Percentiles rank a stretch among this genome's conserved stretches.
These are phyloP conservation scores for Chouioia cunea DNA, from an alignment of 2,888 invertebrate species.

Conservation along the genomic window DNA sequence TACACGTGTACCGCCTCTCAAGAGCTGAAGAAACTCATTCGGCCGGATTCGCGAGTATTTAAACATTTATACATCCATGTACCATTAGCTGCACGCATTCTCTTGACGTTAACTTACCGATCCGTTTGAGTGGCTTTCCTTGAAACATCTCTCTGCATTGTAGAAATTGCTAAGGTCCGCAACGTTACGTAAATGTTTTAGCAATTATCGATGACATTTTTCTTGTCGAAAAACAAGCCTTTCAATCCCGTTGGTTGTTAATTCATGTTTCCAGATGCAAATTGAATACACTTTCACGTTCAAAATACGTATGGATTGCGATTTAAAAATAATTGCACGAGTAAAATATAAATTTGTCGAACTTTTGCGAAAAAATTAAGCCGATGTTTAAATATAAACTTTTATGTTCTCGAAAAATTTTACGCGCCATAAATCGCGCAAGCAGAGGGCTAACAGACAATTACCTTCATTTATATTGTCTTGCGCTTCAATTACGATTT, in stretches of 20 bases:
- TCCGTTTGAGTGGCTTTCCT: constrained; percentile 30
- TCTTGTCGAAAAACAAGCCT: too few relatives aligned
- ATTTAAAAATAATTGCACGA: neutral
- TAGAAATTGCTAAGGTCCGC: too few relatives aligned
- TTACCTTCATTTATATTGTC: constrained; percentile 32
- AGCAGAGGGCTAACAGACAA: constrained; percentile 28
- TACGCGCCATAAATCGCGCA: constrained; percentile 4
- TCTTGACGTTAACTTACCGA: constrained; percentile 3
- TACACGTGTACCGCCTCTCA: neutral
- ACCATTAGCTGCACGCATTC: constrained; percentile 31
- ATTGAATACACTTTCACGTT: too few relatives aligned
- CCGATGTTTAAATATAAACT: neutral
- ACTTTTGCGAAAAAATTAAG: too few relatives aligned
- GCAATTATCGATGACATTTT: too few relatives aligned
- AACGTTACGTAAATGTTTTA: too few relatives aligned
- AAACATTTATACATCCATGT: too few relatives aligned
- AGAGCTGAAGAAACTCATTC: neutral
- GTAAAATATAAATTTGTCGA: neutral
- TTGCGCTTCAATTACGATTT: constrained; percentile 41
- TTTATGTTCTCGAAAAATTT: constrained; percentile 1
- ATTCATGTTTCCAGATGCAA: too few relatives aligned
- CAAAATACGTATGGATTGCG: neutral
- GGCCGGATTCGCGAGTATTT: neutral
- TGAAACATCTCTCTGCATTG: constrained; percentile 22
- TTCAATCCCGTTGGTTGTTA: too few relatives aligned